Evolutionary conservation across 2,888 invertebrate genomes (phyloP), one percentile per base, ranked within the genome.

Genomic region (Tetropium fuscum): DNA sequence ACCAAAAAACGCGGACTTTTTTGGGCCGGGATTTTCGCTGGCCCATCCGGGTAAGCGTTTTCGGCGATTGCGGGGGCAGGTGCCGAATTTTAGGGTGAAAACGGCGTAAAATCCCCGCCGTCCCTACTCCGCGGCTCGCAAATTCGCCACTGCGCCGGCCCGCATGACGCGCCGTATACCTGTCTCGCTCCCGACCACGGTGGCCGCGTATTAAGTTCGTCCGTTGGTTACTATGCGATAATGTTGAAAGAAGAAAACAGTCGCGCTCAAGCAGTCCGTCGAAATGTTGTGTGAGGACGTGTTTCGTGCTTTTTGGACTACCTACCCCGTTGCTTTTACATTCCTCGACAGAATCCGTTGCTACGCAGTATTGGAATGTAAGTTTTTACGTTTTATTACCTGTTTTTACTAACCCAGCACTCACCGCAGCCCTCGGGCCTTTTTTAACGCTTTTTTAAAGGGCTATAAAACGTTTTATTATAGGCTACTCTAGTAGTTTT

Each of bases 171-270:
- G 60, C n/a, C 58, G 59, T 68, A 53, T 58, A 54, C 38, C 72
- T 49, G 60, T 75, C 75, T 72, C 70, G 51, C 64, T 76, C 61
- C 40, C 45, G 34, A 60, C 51, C 64, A 61, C 63, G 56, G 54
- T 41, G 58, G 65, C 59, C 60, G 56, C 62, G 54, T 60, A 63
- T 62, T 63, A 55, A 55, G 72, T 66, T 66, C 63, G 71, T 73
- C 71, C 71, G 73, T 74, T 72, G 74, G 76, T 75, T 75, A 73
- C 75, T 73, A 75, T 71, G 74, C 75, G 69, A 68, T 69, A 66
- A 63, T 64, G 63, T 64, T 62, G 64, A 65, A 64, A 53, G 62
- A 68, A 66, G 69, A 68, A 71, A 70, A 69, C 68, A 72, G 68
- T 69, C 66, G 66, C 53, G 55, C 43, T 43, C 27, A 58, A 49